Percentiles rank a stretch among this genome's conserved stretches.
Evolutionary conservation across 2,797 vertebrate species (phyloP).

Genomic region (Eulemur rubriventer): DNA sequence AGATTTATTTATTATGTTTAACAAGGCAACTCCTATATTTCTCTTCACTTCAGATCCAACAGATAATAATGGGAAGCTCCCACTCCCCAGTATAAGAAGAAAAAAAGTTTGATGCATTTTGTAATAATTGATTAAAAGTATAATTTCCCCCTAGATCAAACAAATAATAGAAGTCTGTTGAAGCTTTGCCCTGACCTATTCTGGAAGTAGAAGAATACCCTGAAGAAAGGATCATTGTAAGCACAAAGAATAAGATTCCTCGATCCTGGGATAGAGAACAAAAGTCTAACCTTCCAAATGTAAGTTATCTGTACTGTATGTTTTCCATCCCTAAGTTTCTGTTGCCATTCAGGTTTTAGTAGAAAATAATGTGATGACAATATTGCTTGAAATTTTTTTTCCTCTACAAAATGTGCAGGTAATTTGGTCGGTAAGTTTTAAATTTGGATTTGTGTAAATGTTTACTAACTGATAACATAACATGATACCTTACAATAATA

Average conservation of each 20-base stretch:
- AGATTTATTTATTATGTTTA: slow-evolving; percentile 61
- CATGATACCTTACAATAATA: neutral
- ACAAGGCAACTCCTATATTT: slow-evolving; percentile 48
- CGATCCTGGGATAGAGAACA: slow-evolving; percentile 40
- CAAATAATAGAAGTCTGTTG: slow-evolving; percentile 72
- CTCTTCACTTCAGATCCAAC: slow-evolving; percentile 36
- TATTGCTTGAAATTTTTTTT: slow-evolving; percentile 14
- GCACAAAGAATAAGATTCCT: slow-evolving; percentile 54
- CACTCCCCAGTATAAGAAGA: neutral
- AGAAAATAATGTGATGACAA: neutral
- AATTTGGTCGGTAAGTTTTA: neutral
- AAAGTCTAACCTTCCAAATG: slow-evolving; percentile 75
- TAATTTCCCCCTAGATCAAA: slow-evolving; percentile 67
- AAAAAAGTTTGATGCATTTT: slow-evolving; percentile 29
- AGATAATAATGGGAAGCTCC: slow-evolving; percentile 43
- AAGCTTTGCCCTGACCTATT: slow-evolving; percentile 68
- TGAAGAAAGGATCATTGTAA: slow-evolving; percentile 70
- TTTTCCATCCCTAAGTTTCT: neutral
- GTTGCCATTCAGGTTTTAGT: neutral
- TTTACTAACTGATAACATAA: neutral
- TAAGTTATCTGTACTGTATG: slow-evolving; percentile 72
- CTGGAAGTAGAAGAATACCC: slow-evolving; percentile 66
- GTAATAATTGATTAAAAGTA: slow-evolving; percentile 62
- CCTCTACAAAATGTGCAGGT: neutral
- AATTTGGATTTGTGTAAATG: neutral